These are phyloP conservation scores for Carcharodon carcharias DNA, from an alignment of 2,797 vertebrate species.

Conservation along the genomic window DNA sequence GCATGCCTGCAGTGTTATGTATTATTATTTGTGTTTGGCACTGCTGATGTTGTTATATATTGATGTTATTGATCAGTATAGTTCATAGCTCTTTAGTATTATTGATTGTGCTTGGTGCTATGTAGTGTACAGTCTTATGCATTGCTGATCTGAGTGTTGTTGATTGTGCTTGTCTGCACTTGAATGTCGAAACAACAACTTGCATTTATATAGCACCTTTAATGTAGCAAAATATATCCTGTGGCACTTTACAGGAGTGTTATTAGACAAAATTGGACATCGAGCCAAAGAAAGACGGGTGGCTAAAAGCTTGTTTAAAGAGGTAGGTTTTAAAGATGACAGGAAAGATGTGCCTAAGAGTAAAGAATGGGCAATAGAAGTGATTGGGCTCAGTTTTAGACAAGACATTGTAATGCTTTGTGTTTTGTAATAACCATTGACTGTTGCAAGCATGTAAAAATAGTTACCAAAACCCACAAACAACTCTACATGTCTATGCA, in stretches of 20 bases:
- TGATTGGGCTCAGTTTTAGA: not conserved
- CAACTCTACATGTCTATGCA: not conserved
- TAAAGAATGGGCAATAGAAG: not conserved
- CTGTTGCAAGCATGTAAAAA: not conserved
- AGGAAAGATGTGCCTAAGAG: not conserved
- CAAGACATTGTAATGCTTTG: not conserved
- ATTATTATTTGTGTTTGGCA: not conserved
- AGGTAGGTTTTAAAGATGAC: not conserved
- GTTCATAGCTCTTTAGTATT: not conserved
- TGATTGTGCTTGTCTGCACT: not conserved
- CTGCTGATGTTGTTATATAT: not conserved
- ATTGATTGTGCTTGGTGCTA: not conserved
- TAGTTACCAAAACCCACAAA: not conserved
- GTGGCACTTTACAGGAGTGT: not conserved
- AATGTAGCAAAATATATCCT: not conserved
- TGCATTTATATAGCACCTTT: not conserved
- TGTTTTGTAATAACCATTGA: not conserved
- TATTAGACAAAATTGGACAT: not conserved
- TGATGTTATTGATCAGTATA: not conserved
- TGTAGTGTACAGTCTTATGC: not conserved
- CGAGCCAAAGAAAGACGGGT: not conserved
- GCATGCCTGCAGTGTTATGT: not conserved
- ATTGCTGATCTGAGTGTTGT: not conserved
- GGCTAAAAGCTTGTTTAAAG: not conserved
- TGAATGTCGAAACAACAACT: not conserved